These are phyloP conservation scores for Hephaestus fuliginosus DNA, from an alignment of 2,797 vertebrate species.

Conservation along the genomic window DNA sequence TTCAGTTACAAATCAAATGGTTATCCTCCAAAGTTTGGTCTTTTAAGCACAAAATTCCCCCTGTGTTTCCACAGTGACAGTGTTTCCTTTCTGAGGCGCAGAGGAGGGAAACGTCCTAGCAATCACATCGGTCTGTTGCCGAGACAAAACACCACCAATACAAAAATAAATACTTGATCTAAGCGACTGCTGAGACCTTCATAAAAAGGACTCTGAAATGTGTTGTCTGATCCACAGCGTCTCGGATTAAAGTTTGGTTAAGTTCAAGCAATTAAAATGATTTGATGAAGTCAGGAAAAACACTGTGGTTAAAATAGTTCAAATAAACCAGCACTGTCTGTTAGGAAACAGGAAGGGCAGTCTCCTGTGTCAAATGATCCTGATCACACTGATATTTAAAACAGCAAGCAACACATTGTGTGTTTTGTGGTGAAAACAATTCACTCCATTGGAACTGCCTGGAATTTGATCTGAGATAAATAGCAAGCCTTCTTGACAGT, in stretches of 20 bases:
- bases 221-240: not conserved
- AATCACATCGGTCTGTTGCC: not conserved
- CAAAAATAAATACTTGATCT: not conserved
- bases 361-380: not conserved
- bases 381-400: not conserved
- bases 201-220: not conserved
- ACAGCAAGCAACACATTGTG: not conserved
- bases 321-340: not conserved
- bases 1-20: too few relatives aligned
- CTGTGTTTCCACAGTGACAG: not conserved
- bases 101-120: not conserved
- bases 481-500: not conserved
- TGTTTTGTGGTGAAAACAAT: conserved; percentile 4
- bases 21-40: too few relatives aligned
- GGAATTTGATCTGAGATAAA: not conserved
- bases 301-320: not conserved
- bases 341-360: not conserved
- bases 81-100: not conserved
- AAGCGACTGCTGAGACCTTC: not conserved
- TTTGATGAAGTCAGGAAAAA: not conserved
- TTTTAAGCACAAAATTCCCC: not conserved
- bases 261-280: not conserved
- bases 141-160: not conserved
- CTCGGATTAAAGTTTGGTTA: not conserved
- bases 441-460: not conserved